phyloP scores from a whole-genome alignment of 2,888 invertebrate genomes.

The Synanthedon tipuliformis region DNA sequence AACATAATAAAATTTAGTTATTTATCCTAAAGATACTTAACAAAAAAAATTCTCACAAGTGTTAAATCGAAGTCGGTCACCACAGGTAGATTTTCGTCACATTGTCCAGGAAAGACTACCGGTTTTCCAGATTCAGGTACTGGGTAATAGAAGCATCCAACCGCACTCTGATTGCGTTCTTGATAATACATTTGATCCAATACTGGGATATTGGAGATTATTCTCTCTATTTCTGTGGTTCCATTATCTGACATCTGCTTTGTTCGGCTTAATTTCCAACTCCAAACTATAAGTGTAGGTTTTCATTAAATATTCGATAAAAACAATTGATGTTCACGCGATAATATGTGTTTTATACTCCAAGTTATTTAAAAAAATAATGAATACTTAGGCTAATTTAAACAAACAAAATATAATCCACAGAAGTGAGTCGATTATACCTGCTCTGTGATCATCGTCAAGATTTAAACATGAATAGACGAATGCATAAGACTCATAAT shows the following conservation, averaged over 20 bases:
- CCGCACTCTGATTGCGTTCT: slow-evolving; percentile 24
- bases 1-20: no score
- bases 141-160: slow-evolving; percentile 47
- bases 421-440: slow-evolving; percentile 19
- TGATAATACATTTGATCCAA: slow-evolving; percentile 29
- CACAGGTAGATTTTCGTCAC: slow-evolving; percentile 15
- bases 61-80: neutral
- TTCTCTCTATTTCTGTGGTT: slow-evolving; percentile 18
- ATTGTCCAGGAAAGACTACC: slow-evolving; percentile 41
- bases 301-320: neutral
- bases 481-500: slow-evolving; percentile 72
- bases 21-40: no score
- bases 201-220: slow-evolving; percentile 22
- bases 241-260: slow-evolving; percentile 20
- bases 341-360: no score
- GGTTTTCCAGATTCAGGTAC: slow-evolving; percentile 26
- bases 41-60: neutral
- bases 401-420: no score
- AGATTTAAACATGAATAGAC: slow-evolving; percentile 74
- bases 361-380: no score
- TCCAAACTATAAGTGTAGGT: slow-evolving; percentile 24
- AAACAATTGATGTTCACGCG: no score
- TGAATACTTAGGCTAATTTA: no score
- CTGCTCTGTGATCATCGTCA: slow-evolving; percentile 45
- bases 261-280: slow-evolving; percentile 47